Conservation (phyloP, 1,140 invertebrate species). For the Drosophila subpulchrella region DNA sequence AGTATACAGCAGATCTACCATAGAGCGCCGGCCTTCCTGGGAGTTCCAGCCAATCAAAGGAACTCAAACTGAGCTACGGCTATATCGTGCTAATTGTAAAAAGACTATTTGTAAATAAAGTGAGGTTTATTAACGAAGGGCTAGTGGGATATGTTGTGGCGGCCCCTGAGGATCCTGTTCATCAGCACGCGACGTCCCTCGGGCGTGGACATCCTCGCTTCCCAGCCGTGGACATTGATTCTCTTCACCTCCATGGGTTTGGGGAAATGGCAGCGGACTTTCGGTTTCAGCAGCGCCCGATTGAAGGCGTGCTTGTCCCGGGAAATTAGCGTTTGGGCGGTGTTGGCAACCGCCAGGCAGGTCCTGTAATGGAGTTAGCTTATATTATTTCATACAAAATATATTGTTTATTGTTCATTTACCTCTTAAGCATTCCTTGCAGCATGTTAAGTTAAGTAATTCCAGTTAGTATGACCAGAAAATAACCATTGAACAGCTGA, state of each 20-base stretch:
- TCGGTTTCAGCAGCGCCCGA: conserved; percentile 75
- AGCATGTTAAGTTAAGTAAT: conserved; percentile 69
- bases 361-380: conserved; percentile 25
- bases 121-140: conserved; percentile 18
- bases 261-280: conserved; percentile 89
- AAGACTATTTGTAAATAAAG: conserved; percentile 33
- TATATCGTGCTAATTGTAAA: neutral
- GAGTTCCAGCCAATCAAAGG: conserved; percentile 20
- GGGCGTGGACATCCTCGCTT: conserved; percentile 88
- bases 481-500: neutral
- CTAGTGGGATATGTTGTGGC: conserved; percentile 89
- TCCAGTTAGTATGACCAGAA: conserved; percentile 13
- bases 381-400: conserved; percentile 11
- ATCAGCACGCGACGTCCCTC: conserved; percentile 89
- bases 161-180: conserved; percentile 90
- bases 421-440: conserved; percentile 66
- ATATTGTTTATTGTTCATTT: conserved; percentile 1
- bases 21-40: conserved; percentile 50
- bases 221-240: conserved; percentile 89
- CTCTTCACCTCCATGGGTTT: conserved; percentile 89
- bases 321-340: conserved; percentile 56
- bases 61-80: neutral
- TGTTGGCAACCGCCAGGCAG: conserved; percentile 43
- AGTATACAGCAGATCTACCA: conserved; percentile 75
- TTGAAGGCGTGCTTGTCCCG: conserved; percentile 76